Evolutionary conservation across 23 tunicate genomes (phyloP), one percentile per base, ranked within the genome.

Genomic region (Aplidium turbinatum): DNA sequence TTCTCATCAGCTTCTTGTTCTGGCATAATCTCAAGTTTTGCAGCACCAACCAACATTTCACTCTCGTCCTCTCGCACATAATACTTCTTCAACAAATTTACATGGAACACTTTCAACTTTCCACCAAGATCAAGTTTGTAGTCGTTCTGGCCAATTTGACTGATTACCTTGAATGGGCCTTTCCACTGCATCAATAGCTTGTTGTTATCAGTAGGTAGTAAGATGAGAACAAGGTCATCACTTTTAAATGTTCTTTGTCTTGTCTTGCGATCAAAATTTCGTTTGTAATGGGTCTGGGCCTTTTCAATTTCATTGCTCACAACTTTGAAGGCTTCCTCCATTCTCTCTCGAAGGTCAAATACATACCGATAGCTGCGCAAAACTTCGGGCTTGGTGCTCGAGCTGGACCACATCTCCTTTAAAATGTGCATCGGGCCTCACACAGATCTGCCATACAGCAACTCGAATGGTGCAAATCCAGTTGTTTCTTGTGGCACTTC

Each of bases 401-500:
- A 7, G 9, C 31, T 40, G 2, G 56, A 11, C 56, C 54, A 47
- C 46, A 64, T 22, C 33, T 78, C 63, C 33, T 31, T 78, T 19
- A 78, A 30, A 4, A 78, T 65, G 2, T 27, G 19, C 63, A 65
- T 47, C 19, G 83, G 75, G 2, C 83, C 83, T 3, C 75, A 47
- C 27, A 39, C 63, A 7, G 74, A 45, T 26, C 63, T 25, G n/a
- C 83, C 83, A 29, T 31, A 66, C 26, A 78, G 1, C 4, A 67
- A 34, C 26, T 67, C 84, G 36, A 78, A 78, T 23, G 84, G 76
- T 26, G 84, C 52, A 25, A 66, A 78, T 0, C 84, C 76, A 13
- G 84, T 78, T 1, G 84, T 1, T 27, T 33, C 84, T 51, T 78
- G 84, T 9, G 75, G 75, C 3, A 67, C 75, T 28, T 78, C 63